Evolutionary conservation across 2,113 vertebrate species (phyloP).

Genomic region (Bujurquina vittata): DNA sequence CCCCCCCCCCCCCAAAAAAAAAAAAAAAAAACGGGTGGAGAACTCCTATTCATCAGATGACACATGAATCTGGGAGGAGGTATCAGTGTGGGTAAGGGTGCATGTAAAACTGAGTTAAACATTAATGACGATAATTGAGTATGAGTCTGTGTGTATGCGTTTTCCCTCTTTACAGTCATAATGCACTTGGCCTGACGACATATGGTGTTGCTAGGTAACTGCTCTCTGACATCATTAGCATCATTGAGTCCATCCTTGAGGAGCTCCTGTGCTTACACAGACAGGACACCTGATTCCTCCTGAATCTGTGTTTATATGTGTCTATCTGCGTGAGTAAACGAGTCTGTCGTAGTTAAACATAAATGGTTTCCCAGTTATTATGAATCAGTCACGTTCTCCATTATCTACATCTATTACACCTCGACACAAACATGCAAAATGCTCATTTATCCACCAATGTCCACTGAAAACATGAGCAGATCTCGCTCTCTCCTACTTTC

Average conservation of each 20-base stretch:
- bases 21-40: conserved; percentile 12
- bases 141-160: not conserved
- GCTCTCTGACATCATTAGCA: conserved; percentile 89
- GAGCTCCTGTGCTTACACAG: conserved; percentile 83
- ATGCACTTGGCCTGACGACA: conserved; percentile 78
- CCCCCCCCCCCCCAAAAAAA: too few species aligned
- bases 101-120: not conserved
- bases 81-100: not conserved
- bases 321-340: conserved; percentile 27
- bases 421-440: not conserved
- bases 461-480: not conserved
- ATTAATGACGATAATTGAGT: not conserved
- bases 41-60: conserved; percentile 64
- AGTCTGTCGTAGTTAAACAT: conserved; percentile 5
- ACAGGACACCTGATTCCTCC: conserved; percentile 26
- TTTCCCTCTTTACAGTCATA: conserved; percentile 52
- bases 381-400: not conserved
- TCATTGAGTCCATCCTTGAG: conserved; percentile 81
- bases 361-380: conserved; percentile 13
- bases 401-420: not conserved
- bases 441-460: not conserved
- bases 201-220: conserved; percentile 86
- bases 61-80: conserved; percentile 19
- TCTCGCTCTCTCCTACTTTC: not conserved
- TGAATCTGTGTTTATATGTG: conserved; percentile 12